Conservation (phyloP, 1,140 invertebrate genomes). For the Ericerus pela region DNA sequence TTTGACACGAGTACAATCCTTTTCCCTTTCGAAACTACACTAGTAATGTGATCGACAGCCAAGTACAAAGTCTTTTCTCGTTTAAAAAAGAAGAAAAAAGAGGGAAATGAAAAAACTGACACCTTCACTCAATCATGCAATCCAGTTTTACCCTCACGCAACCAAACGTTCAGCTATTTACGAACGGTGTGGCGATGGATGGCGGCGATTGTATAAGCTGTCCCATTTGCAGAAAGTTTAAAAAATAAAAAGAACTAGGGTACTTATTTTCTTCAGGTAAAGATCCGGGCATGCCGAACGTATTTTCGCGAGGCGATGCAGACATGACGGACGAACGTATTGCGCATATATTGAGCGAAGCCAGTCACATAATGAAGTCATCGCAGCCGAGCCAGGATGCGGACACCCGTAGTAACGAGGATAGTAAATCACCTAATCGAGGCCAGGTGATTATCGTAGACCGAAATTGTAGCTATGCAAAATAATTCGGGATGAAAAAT, state of each 20-base stretch:
- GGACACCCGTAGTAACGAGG: slow-evolving; percentile 54
- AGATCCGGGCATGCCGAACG: slow-evolving; percentile 55
- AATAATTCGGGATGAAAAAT: not conserved
- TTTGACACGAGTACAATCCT: no score
- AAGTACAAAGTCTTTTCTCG: no score
- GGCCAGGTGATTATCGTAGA: slow-evolving; percentile 20
- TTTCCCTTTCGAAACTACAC: no score
- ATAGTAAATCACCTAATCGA: slow-evolving; percentile 59
- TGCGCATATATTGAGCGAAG: slow-evolving; percentile 83
- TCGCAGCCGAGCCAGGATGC: slow-evolving; percentile 32
- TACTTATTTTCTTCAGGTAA: slow-evolving; percentile 45
- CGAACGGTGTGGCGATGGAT: no score
- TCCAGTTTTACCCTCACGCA: no score
- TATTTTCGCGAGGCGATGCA: slow-evolving; percentile 43
- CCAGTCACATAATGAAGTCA: slow-evolving; percentile 48
- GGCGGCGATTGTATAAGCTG: no score
- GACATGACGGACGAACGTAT: slow-evolving; percentile 84
- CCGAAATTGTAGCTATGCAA: no score
- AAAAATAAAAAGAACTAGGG: slow-evolving; percentile 16
- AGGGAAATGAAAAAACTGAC: no score
- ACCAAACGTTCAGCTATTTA: no score
- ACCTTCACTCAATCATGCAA: no score
- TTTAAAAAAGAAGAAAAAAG: no score
- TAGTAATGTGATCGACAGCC: no score
- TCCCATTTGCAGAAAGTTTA: slow-evolving; percentile 13